These are phyloP conservation scores for Allacma fusca DNA, from an alignment of 2,888 invertebrate species.

Conservation along the genomic window DNA sequence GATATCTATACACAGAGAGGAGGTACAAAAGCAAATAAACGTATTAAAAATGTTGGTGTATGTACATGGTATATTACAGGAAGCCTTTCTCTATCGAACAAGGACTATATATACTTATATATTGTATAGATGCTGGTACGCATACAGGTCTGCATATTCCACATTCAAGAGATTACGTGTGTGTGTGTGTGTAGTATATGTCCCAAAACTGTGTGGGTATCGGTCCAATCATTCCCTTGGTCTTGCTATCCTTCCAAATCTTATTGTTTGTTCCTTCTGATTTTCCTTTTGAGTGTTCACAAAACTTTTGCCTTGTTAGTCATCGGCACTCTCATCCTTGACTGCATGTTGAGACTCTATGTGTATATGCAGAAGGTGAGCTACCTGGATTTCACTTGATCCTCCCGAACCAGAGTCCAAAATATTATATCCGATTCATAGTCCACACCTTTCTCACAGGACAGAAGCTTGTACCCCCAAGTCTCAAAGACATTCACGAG, in stretches of 20 bases:
- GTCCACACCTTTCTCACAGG: conserved; percentile 29
- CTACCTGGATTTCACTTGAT: conserved; percentile 8
- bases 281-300: no score
- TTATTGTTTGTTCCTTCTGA: no score
- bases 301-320: no score
- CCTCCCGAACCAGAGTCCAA: conserved; percentile 28
- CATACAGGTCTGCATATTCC: no score
- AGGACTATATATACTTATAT: background rate
- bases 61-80: background rate
- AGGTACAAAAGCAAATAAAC: background rate
- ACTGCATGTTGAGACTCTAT: background rate
- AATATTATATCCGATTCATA: conserved; percentile 25
- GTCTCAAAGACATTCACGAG: conserved; percentile 27
- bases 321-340: no score
- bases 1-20: no score
- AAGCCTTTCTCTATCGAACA: background rate
- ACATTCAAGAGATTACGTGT: no score
- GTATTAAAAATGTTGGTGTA: background rate
- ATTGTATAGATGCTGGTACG: background rate
- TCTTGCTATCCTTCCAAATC: no score
- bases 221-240: no score
- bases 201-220: no score
- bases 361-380: background rate
- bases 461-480: conserved; percentile 30
- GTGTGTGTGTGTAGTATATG: no score